Evolutionary conservation across 1,140 invertebrate genomes (phyloP).

Genomic region (Euura lappo): DNA sequence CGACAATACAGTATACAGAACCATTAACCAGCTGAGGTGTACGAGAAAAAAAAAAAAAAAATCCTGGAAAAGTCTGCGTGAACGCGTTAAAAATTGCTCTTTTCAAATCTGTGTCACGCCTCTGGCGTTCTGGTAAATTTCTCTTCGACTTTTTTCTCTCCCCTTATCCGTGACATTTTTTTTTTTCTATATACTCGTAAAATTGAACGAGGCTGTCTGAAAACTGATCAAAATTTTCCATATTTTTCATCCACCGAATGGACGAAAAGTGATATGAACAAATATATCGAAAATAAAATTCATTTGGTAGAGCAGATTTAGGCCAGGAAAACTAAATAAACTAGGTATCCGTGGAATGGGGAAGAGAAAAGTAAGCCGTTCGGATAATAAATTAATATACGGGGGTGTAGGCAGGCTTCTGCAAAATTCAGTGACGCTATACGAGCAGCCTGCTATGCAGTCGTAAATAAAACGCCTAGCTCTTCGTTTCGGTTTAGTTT

Average conservation of each 20-base stretch:
- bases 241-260: too few species aligned
- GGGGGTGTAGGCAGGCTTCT: neutral
- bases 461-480: constrained; percentile 1
- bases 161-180: constrained; percentile 29
- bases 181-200: too few species aligned
- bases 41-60: too few species aligned
- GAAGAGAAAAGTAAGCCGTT: neutral
- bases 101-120: too few species aligned
- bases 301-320: too few species aligned
- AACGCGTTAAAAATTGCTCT: constrained; percentile 30
- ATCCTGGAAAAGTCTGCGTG: neutral
- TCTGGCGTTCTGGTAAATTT: too few species aligned
- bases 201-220: too few species aligned
- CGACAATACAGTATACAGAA: too few species aligned
- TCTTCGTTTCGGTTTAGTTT: neutral
- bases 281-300: too few species aligned
- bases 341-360: neutral
- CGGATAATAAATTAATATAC: constrained; percentile 7
- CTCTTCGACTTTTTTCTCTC: constrained; percentile 24
- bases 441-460: neutral
- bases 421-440: neutral
- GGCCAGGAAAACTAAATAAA: neutral
- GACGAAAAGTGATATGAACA: too few species aligned
- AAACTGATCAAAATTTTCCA: too few species aligned
- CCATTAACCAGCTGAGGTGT: too few species aligned